Evolutionary conservation across 2,113 vertebrate species (phyloP), one percentile per base, ranked within the genome.

Genomic region (Tupaia chinensis): DNA sequence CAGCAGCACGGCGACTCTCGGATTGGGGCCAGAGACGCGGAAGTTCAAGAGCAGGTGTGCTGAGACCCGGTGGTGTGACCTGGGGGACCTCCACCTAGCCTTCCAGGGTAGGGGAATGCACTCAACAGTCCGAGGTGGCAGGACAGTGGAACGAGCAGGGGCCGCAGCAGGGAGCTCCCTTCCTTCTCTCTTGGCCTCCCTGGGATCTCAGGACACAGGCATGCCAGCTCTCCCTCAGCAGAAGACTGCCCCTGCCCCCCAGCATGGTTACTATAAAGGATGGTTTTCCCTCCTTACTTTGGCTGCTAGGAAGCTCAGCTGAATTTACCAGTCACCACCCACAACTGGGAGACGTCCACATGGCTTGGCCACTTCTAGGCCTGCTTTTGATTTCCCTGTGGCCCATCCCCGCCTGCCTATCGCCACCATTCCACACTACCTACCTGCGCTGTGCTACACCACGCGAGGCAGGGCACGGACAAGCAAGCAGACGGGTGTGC

Each of bases 91-190:
- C 34, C 15, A 9, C 7, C 14, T 3, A 3, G 44, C 56, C 2
- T 17, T 17, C 25, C 0, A 17, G 80, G 56, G 20, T 10, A 56
- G 73, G 22, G 66, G 29, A 1, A n/a, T n/a, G 22, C 19, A 9
- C 12, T 5, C 3, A 44, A 44, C 44, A 44, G 44, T 44, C 44
- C 5, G 44, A 44, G 44, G 44, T 44, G 44, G 44, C 44, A 23
- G 15, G n/a, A 2, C 11, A 22, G 9, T 0, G 4, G 13, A 25
- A 17, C 12, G 54, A 8, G 4, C 53, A 20, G 5, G 34, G 20
- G 23, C 8, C 9, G 53, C 22, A 8, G 44, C 23, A 44, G 74
- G 8, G 44, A 15, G 44, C 3, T 2, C 20, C 22, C 19, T 17
- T 15, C 53, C n/a, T n/a, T n/a, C n/a, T n/a, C 2, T 32, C 34